These are phyloP conservation scores for Clytia hemisphaerica DNA, from an alignment of 30 jellyfish, hydroid and myxozoan genomes.

Conservation along the genomic window DNA sequence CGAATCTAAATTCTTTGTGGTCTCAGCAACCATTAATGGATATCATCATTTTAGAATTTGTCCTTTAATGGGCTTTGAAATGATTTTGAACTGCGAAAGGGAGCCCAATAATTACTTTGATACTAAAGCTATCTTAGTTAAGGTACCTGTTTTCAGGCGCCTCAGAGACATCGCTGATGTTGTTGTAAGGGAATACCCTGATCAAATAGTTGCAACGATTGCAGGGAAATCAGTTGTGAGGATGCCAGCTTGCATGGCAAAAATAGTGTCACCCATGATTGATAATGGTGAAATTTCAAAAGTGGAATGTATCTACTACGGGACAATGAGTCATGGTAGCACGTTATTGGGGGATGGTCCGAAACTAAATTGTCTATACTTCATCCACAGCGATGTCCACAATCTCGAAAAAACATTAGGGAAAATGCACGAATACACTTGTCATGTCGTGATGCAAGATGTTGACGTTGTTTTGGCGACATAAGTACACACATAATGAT, in stretches of 20 bases:
- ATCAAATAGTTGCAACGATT: background rate
- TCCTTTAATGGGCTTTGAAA: no score
- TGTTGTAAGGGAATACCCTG: background rate
- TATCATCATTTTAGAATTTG: no score
- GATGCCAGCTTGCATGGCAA: background rate
- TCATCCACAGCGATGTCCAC: background rate
- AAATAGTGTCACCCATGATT: background rate
- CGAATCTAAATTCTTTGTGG: no score
- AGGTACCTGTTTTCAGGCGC: no score
- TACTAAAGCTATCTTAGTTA: no score
- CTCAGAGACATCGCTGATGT: background rate
- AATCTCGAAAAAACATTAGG: background rate
- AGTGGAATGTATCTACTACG: background rate
- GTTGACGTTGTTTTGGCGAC: no score
- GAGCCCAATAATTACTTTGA: no score
- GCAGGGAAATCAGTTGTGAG: background rate
- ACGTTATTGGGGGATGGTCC: background rate
- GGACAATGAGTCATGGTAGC: background rate
- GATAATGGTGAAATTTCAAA: background rate
- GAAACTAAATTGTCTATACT: background rate
- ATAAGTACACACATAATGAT: no score
- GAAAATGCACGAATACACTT: background rate
- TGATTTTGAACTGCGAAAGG: no score
- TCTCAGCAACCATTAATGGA: no score
- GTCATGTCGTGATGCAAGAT: no score